Percentiles rank a stretch among this genome's conserved stretches.
These are phyloP conservation scores for Bombus confusus DNA, from an alignment of 1,140 invertebrate species.

Conservation along the genomic window DNA sequence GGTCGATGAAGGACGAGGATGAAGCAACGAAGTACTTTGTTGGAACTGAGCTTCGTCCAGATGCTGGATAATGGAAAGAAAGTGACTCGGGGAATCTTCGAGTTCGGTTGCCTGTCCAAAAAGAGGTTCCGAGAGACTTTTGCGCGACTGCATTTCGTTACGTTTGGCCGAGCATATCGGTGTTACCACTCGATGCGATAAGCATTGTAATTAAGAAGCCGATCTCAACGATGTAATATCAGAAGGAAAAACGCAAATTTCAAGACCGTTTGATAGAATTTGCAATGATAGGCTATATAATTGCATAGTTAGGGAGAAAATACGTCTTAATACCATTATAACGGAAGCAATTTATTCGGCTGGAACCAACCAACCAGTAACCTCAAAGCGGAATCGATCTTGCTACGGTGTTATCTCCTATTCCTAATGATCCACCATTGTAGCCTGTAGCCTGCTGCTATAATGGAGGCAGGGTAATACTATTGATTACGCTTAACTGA, in stretches of 20 bases:
- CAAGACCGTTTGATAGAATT: background rate
- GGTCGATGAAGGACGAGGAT: too few relatives aligned
- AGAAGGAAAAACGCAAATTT: background rate
- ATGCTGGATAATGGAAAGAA: too few relatives aligned
- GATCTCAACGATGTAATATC: too few relatives aligned
- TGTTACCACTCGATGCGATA: too few relatives aligned
- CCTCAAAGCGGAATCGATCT: constrained; percentile 68
- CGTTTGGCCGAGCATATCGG: too few relatives aligned
- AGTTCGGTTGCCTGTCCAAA: too few relatives aligned
- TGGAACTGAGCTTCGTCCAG: too few relatives aligned
- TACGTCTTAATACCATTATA: constrained; percentile 63
- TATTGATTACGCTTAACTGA: constrained; percentile 66
- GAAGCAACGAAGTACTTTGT: too few relatives aligned
- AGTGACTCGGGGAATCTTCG: too few relatives aligned
- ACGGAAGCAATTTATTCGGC: constrained; percentile 62
- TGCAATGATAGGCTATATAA: constrained; percentile 29
- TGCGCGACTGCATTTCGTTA: too few relatives aligned
- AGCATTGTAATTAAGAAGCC: too few relatives aligned
- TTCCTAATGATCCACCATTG: constrained; percentile 71
- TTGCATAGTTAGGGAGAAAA: constrained; percentile 49
- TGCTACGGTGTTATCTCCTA: constrained; percentile 64
- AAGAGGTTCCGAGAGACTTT: too few relatives aligned
- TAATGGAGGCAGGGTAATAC: constrained; percentile 64
- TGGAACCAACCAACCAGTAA: constrained; percentile 39
- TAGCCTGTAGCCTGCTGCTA: constrained; percentile 44